Conservation (phyloP, 92 coral and sea anemone species). For the Micromussa lordhowensis region DNA sequence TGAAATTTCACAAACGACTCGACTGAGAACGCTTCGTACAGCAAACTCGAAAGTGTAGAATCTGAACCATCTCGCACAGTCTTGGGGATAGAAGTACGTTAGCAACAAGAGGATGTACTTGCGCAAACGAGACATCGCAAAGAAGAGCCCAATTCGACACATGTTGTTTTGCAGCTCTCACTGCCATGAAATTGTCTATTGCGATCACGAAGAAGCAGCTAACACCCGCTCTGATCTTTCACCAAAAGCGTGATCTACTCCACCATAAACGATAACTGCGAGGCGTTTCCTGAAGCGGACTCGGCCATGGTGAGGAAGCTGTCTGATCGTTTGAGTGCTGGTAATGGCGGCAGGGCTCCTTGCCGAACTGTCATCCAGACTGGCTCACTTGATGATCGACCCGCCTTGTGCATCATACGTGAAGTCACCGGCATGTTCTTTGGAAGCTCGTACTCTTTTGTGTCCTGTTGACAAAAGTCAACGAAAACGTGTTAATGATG, state of each 20-base stretch:
- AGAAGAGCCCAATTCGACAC: neutral
- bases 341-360: constrained; percentile 76
- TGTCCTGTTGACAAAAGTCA: constrained; percentile 40
- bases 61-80: neutral
- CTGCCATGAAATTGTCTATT: neutral
- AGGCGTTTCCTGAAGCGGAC: constrained; percentile 70
- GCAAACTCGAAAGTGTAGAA: too few relatives aligned
- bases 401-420: constrained; percentile 81
- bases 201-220: neutral
- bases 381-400: constrained; percentile 65
- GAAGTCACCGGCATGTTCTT: constrained; percentile 82
- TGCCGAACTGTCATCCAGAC: constrained; percentile 71
- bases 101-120: neutral
- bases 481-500: neutral
- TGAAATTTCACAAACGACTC: neutral
- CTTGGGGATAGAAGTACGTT: neutral
- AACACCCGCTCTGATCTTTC: neutral
- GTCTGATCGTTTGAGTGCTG: constrained; percentile 75
- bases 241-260: constrained; percentile 31
- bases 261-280: constrained; percentile 68
- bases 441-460: constrained; percentile 81
- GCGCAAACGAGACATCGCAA: neutral
- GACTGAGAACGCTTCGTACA: too few relatives aligned
- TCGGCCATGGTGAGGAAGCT: constrained; percentile 64
- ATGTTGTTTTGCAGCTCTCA: neutral